phyloP scores from a whole-genome alignment of 2,888 invertebrate species.

The Hirtodrosophila trivittata region DNA sequence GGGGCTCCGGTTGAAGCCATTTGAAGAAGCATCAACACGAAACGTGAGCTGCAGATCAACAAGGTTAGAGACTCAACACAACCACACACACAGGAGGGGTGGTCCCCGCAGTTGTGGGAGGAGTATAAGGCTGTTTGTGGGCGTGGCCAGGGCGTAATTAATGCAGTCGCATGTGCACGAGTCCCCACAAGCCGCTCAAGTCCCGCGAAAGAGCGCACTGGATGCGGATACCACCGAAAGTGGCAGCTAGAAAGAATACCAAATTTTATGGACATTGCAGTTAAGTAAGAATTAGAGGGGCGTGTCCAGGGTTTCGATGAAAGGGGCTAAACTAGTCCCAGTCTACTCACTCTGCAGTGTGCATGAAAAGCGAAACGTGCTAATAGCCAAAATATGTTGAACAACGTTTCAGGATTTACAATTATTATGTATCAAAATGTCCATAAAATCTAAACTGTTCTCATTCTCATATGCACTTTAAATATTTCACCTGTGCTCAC shows the following conservation, averaged over 20 bases:
- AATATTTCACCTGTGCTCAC: neutral
- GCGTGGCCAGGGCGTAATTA: constrained; percentile 46
- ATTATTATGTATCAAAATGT: no score
- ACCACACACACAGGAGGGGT: neutral
- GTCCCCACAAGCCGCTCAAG: constrained; percentile 5
- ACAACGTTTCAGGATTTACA: no score
- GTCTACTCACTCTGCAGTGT: constrained; percentile 3
- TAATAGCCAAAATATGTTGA: neutral
- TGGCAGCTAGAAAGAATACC: constrained; percentile 12
- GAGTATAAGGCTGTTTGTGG: constrained; percentile 12
- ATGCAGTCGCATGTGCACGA: constrained; percentile 56
- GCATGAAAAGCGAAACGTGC: constrained; percentile 21
- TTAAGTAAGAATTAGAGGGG: constrained; percentile 37
- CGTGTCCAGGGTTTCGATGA: neutral
- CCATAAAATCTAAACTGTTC: no score
- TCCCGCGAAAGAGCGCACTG: neutral
- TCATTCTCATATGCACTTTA: neutral
- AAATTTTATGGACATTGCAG: constrained; percentile 44
- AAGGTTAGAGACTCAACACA: neutral
- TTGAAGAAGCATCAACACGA: constrained; percentile 33
- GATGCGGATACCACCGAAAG: neutral
- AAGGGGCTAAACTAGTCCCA: neutral
- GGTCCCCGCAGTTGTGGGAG: neutral
- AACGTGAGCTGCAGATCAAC: constrained; percentile 46
- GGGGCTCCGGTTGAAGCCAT: constrained; percentile 21